A percentile compares a stretch with the other conserved stretches of the same genome.
phyloP scores from a whole-genome alignment of 2,797 vertebrate species.

The Periparus ater region DNA sequence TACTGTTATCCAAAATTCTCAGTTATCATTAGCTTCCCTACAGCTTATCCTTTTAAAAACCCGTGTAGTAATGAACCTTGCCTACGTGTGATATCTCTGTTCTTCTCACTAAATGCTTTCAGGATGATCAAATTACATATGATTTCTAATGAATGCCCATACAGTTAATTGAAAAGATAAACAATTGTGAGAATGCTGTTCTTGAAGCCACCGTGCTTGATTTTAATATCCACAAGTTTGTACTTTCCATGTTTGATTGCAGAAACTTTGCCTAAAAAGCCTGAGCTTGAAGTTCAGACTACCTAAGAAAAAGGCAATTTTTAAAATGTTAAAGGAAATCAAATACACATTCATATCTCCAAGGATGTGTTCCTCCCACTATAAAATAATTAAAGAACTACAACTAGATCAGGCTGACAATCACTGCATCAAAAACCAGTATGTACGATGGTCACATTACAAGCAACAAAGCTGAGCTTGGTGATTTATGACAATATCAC shows the following conservation, averaged over 20 bases:
- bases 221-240: not conserved
- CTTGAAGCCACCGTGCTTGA: not conserved
- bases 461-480: conserved; percentile 11
- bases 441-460: not conserved
- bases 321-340: not conserved
- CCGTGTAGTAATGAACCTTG: not conserved
- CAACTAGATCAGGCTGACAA: not conserved
- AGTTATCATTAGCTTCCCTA: not conserved
- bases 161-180: not conserved
- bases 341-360: not conserved
- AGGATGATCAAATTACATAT: not conserved
- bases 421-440: not conserved
- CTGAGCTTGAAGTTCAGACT: not conserved
- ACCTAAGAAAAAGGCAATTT: not conserved
- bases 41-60: not conserved
- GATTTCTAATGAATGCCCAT: not conserved
- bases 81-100: not conserved
- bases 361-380: not conserved
- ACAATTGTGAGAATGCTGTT: not conserved
- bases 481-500: conserved; percentile 59
- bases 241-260: not conserved
- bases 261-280: not conserved
- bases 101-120: not conserved
- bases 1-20: not conserved
- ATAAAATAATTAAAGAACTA: not conserved